Conservation (phyloP, 2,888 invertebrate species). For the Phorcus lineatus region DNA sequence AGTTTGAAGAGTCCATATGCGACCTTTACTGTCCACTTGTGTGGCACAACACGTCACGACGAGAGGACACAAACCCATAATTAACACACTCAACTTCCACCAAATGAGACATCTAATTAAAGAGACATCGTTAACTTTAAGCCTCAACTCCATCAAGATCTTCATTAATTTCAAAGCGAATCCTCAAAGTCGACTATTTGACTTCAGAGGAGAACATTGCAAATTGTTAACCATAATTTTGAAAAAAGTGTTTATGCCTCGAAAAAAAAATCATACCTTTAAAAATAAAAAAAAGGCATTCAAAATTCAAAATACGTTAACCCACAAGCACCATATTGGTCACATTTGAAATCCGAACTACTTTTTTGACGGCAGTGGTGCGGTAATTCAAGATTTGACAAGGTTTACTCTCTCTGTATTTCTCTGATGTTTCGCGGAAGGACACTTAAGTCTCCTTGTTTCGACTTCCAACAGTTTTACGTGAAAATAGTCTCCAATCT, state of each 20-base stretch:
- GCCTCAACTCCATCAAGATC: neutral
- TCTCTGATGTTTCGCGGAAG: constrained; percentile 3
- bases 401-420: neutral
- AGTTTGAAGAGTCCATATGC: constrained; percentile 8
- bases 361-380: too few species aligned
- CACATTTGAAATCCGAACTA: too few species aligned
- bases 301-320: too few species aligned
- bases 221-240: too few species aligned
- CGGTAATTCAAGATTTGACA: neutral
- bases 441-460: constrained; percentile 3
- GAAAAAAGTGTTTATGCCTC: too few species aligned
- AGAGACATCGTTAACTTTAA: constrained; percentile 14
- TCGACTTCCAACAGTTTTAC: constrained; percentile 16
- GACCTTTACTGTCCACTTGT: neutral
- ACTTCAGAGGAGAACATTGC: too few species aligned
- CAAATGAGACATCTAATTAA: constrained; percentile 10
- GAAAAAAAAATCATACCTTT: too few species aligned
- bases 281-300: too few species aligned
- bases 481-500: constrained; percentile 9
- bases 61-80: neutral
- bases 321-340: too few species aligned
- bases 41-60: constrained; percentile 1
- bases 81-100: neutral
- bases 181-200: too few species aligned
- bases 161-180: too few species aligned